Base-by-base conservation (phyloP, 2,113 vertebrate species). In the Hydrochoerus hydrochaeris region DNA sequence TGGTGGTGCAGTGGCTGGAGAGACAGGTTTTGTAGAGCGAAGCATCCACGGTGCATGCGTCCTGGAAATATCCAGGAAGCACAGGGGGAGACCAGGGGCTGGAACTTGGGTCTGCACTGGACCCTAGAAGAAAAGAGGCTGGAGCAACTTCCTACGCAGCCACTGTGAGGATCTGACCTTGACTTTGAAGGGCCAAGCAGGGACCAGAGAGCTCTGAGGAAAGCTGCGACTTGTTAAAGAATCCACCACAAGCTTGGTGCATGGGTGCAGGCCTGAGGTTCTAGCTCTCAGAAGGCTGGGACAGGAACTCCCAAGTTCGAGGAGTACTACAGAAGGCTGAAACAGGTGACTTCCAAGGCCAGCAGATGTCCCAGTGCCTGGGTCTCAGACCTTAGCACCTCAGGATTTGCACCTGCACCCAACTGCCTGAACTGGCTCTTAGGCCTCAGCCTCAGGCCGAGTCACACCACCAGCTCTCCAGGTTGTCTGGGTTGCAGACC, bases 1-100 rank as follows among this genome's bases (percentile, higher is more conserved):
- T 28, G 5, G 2, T 3, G 0, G 0, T 6, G 11, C 0, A 2
- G 1, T 7, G 12, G 35, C 52, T 26, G 8, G 13, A 80, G 69
- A 49, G 65, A 78, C 82, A 7, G 19, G 38, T 7, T 54, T 49
- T 10, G 30, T 49, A 20, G 13, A 35, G 49, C 8, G 44, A 44
- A 28, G 71, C 41, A 7, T 5, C 41, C 41, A 5, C 24, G 26
- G 12, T 28, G 5, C 73, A 77, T 0, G 0, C 41, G 46, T 44
- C 41, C 26, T 30, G 41, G 73, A 46, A 44, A 46, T 6, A 24
- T 28, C 44, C 73, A 46, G 73, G 73, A 77, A 77, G 44, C 12
- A 46, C 2, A 46, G 12, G 5, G 22, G 6, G 67, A 63, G n/a
- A 69, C 14, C 0, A 1, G 1, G 26, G 1, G 3, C 80, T 77